Evolutionary conservation across 2,113 vertebrate genomes (phyloP).

Genomic region (Xyliphius kryptos): DNA sequence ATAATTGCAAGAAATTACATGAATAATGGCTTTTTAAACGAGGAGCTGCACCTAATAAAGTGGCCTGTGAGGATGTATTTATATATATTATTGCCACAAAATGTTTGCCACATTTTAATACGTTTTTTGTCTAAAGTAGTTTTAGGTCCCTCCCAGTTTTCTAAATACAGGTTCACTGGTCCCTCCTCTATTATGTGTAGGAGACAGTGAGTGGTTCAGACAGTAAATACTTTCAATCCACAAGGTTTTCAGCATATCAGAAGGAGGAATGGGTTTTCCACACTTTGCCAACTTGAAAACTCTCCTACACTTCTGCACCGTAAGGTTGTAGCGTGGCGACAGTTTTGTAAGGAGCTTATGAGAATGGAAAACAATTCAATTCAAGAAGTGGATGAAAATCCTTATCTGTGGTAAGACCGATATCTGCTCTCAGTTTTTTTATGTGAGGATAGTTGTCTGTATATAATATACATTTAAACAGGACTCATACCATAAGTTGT

Average conservation of each 20-base stretch:
- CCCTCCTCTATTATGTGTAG: slow-evolving; percentile 23
- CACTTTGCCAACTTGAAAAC: background rate
- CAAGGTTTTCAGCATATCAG: slow-evolving; percentile 10
- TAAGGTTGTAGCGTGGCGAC: background rate
- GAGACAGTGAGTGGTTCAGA: background rate
- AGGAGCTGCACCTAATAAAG: no score
- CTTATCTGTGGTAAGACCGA: slow-evolving; percentile 55
- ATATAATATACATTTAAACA: background rate
- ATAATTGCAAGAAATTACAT: background rate
- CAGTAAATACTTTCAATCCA: slow-evolving; percentile 17
- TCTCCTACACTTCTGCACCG: background rate
- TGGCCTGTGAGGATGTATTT: no score
- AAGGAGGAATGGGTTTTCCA: background rate
- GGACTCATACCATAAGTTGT: slow-evolving; percentile 5
- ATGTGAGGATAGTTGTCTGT: background rate
- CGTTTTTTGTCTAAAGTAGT: background rate
- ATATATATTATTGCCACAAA: no score
- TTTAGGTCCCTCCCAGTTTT: slow-evolving; percentile 15
- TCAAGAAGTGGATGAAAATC: slow-evolving; percentile 51
- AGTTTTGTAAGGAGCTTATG: background rate
- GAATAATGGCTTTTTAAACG: no score
- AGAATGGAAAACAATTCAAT: slow-evolving; percentile 49
- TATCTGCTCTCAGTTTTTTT: background rate
- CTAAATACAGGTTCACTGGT: slow-evolving; percentile 5
- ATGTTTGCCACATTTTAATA: background rate